These are phyloP conservation scores for Achatina immaculata DNA, from an alignment of 1,140 invertebrate species.

Conservation along the genomic window DNA sequence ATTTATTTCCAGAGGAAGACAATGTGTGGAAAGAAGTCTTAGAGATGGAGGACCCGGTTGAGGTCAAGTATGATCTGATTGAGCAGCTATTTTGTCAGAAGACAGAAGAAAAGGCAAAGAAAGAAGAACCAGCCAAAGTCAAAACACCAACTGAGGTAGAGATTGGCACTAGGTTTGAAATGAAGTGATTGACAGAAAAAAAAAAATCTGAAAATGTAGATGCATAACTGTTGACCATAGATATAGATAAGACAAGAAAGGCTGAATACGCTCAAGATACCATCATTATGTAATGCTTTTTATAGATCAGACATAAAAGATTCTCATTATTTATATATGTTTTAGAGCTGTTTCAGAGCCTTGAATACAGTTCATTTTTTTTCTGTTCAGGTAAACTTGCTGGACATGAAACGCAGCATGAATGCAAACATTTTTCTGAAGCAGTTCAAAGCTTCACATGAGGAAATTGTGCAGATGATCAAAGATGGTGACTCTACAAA, in stretches of 20 bases:
- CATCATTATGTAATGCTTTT: too few relatives aligned
- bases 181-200: too few relatives aligned
- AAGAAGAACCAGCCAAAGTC: slow-evolving; percentile 60
- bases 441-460: slow-evolving; percentile 87
- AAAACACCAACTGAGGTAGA: slow-evolving; percentile 68
- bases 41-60: slow-evolving; percentile 81
- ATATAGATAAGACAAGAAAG: too few relatives aligned
- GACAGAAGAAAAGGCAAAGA: slow-evolving; percentile 43
- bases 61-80: slow-evolving; percentile 69
- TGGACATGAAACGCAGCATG: slow-evolving; percentile 86
- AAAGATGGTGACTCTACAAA: slow-evolving; percentile 88
- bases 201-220: too few relatives aligned
- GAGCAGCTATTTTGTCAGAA: slow-evolving; percentile 69
- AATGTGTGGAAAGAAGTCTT: slow-evolving; percentile 95
- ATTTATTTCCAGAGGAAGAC: slow-evolving; percentile 75
- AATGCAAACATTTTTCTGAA: slow-evolving; percentile 98
- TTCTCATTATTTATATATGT: too few relatives aligned
- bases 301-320: too few relatives aligned
- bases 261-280: too few relatives aligned
- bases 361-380: too few relatives aligned
- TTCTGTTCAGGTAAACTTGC: slow-evolving; percentile 56
- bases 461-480: slow-evolving; percentile 91
- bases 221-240: too few relatives aligned
- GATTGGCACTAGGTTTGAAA: background rate
- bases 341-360: too few relatives aligned